Base-by-base conservation (phyloP, 30 jellyfish, hydroid and myxozoan species). In the Hydractinia echinata region DNA sequence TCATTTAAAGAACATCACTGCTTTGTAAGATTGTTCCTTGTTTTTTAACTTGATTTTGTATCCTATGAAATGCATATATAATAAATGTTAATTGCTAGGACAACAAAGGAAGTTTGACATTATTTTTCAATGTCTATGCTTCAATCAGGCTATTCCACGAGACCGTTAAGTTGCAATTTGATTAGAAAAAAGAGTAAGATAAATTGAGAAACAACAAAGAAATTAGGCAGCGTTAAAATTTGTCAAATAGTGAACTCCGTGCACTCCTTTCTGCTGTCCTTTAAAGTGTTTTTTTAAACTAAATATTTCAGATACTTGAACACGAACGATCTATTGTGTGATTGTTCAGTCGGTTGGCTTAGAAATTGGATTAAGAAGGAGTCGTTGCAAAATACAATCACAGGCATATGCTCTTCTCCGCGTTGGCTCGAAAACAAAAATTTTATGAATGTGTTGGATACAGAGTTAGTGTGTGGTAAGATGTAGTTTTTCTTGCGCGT, bases 391-490 rank as follows among this genome's bases (percentile, higher is more conserved):
- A 18, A 79, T 19, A 10, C 60, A 54, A 54, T 21, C 80, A 77
- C 78, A 76, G 60, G 91, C 10, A 83, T 70, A 30, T 93, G 99
- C 81, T 78, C 94, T 39, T 20, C 92, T 8, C 99, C 99, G 11
- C 73, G 79, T 10, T 93, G 99, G 99, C 82, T 93, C 18, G 66
- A 72, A 10, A 90, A 92, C 18, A 93, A 87, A 67, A 74, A 84
- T 54, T 71, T 87, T 4, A 83, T 81, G 55, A 81, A 52, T n/a
- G 79, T 93, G 54, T 88, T 83, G n/a, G 91, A 76, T 68, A 71
- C 88, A 3, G 99, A 93, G 19, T 67, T 93, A 61, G 92, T 85
- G 60, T 93, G 96, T 83, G 99, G 99, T 93, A 87, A 11, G 95
- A 21, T 49, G 8, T 64, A 58, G 19, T 58, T 16, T 30, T 30